Evolutionary conservation across 2,888 invertebrate genomes (phyloP).

Genomic region (Drosophila borealis): DNA sequence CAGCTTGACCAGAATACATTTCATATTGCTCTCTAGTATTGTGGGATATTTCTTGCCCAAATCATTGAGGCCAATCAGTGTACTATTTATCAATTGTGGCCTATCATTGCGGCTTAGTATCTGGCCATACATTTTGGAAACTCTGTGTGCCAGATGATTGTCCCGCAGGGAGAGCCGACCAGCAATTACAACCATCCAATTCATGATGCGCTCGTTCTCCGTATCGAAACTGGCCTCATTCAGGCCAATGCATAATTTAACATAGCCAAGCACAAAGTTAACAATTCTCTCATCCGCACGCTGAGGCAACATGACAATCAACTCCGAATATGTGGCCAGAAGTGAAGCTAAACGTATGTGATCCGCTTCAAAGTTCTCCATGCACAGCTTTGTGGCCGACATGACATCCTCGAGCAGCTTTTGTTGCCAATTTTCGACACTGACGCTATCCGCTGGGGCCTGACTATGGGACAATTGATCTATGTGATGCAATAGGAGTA

Average conservation of each 20-base stretch:
- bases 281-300: constrained; percentile 69
- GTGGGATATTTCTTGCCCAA: constrained; percentile 83
- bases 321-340: constrained; percentile 82
- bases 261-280: constrained; percentile 78
- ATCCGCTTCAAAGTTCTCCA: constrained; percentile 76
- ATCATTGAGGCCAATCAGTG: constrained; percentile 81
- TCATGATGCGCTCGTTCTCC: constrained; percentile 83
- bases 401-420: constrained; percentile 76
- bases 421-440: constrained; percentile 68
- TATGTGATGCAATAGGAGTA: constrained; percentile 81
- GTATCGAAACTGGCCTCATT: constrained; percentile 76
- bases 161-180: constrained; percentile 82
- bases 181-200: constrained; percentile 82
- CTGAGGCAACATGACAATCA: constrained; percentile 75
- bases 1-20: constrained; percentile 79
- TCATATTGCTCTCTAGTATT: constrained; percentile 80
- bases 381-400: constrained; percentile 63
- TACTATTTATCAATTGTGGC: constrained; percentile 83
- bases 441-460: constrained; percentile 53
- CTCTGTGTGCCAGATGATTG: constrained; percentile 59
- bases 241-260: constrained; percentile 74
- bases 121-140: constrained; percentile 45
- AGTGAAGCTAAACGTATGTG: constrained; percentile 76
- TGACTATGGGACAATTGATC: constrained; percentile 68
- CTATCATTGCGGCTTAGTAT: constrained; percentile 77